Conservation (phyloP, 2,888 invertebrate genomes). For the Idaea biselata region DNA sequence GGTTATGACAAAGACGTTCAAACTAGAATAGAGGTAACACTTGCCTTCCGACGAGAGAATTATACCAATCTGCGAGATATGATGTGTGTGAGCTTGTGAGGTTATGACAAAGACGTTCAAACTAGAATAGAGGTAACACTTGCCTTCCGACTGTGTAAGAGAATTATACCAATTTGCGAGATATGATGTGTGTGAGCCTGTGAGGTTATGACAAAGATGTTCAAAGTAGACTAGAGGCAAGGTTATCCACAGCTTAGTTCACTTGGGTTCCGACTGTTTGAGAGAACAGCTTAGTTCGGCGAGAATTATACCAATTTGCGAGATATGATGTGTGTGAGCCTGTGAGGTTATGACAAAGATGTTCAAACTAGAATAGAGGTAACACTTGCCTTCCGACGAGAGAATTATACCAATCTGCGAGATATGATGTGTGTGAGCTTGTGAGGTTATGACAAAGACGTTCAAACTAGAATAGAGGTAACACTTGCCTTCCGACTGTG, state of each 20-base stretch:
- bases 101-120: neutral
- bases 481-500: neutral
- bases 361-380: neutral
- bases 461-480: neutral
- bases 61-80: neutral
- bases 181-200: neutral
- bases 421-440: neutral
- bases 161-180: neutral
- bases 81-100: neutral
- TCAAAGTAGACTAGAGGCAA: neutral
- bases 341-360: neutral
- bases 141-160: neutral
- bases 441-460: neutral
- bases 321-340: neutral
- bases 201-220: neutral
- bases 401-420: neutral
- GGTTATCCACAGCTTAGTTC: too few relatives aligned
- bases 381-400: neutral
- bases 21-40: neutral
- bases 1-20: neutral
- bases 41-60: neutral
- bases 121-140: neutral
- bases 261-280: too few relatives aligned
- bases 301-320: neutral
- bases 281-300: too few relatives aligned